Evolutionary conservation across 1,140 invertebrate species (phyloP).

Genomic region (Bilobella aurantiaca): DNA sequence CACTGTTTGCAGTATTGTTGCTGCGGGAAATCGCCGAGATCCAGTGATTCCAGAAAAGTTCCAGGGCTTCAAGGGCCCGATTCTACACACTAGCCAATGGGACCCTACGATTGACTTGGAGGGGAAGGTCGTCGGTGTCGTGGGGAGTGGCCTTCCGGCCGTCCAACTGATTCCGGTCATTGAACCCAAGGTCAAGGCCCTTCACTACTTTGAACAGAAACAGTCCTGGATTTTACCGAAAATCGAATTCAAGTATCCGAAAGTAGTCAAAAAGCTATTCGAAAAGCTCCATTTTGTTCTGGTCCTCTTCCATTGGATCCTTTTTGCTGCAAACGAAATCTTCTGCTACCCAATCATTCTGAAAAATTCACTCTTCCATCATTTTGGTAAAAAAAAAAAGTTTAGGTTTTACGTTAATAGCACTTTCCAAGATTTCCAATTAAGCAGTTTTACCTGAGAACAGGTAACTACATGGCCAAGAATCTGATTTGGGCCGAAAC

Average conservation of each 20-base stretch:
- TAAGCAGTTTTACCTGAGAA: neutral
- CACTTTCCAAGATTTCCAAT: neutral
- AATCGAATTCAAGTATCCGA: slow-evolving; percentile 9
- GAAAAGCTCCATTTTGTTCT: slow-evolving; percentile 3
- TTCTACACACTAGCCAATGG: slow-evolving; percentile 25
- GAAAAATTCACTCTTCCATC: neutral
- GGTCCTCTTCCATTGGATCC: neutral
- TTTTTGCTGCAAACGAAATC: slow-evolving; percentile 9
- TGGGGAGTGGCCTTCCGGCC: slow-evolving; percentile 21
- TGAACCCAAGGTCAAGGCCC: slow-evolving; percentile 15
- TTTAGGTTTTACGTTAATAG: neutral
- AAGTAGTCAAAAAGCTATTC: neutral
- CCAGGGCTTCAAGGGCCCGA: slow-evolving; percentile 13
- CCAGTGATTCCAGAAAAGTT: slow-evolving; percentile 22
- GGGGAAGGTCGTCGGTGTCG: slow-evolving; percentile 19
- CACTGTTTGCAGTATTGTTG: slow-evolving; percentile 7
- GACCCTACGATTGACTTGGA: slow-evolving; percentile 7
- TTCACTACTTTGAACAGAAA: slow-evolving; percentile 20
- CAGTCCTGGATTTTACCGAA: slow-evolving; percentile 17
- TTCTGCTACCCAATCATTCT: neutral
- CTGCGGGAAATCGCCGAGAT: neutral
- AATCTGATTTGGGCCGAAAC: neutral
- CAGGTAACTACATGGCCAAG: no score
- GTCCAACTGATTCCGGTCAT: slow-evolving; percentile 25
- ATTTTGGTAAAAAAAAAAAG: neutral